Base-by-base conservation (phyloP, 2,888 invertebrate species). In the Machimus atricapillus region DNA sequence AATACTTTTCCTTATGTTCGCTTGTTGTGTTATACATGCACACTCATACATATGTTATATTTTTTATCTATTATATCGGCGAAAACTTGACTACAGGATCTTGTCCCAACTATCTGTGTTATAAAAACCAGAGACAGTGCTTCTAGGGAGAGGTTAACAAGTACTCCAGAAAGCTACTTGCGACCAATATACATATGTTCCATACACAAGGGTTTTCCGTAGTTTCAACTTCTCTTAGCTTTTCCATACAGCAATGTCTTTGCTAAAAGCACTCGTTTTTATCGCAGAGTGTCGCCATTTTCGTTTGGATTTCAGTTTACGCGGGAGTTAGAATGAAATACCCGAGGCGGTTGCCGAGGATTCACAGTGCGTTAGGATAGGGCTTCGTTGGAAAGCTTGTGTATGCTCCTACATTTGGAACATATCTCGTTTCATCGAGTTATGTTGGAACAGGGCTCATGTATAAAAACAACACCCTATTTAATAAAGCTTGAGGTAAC, bases 401-500 rank as follows among this genome's bases (percentile, higher is more conserved):
- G 66, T 7, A 27, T 66, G 66, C 27, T 66, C 66, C 66, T 27
- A 19, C 66, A 66, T 12, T 66, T 66, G 66, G 12, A 66, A 66
- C 66, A 66, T 2, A 12, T 19, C 34, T n/a, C 76, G n/a, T 37
- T 74, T 37, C 74, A 16, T 19, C 27, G 76, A 76, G 37, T 31
- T 34, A 27, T 76, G 34, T 76, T 37, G 37, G 79, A 46, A 52
- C 27, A 79, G 40, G 7, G 79, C 46, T 46, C 46, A 27, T 46
- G 58, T 82, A 82, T 79, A 40, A 46, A 43, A 66, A 37, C 85
- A 85, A 87, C 89, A 88, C 89, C 89, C 89, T 89, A 88, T 89
- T 89, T 88, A 89, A 89, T 89, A 89, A 89, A 89, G 89, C 89
- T 88, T 87, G 86, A 46, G 87, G 88, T 89, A 89, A 88, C 89